phyloP scores from a whole-genome alignment of 2,797 vertebrate genomes.

The Cynopterus sphinx region DNA sequence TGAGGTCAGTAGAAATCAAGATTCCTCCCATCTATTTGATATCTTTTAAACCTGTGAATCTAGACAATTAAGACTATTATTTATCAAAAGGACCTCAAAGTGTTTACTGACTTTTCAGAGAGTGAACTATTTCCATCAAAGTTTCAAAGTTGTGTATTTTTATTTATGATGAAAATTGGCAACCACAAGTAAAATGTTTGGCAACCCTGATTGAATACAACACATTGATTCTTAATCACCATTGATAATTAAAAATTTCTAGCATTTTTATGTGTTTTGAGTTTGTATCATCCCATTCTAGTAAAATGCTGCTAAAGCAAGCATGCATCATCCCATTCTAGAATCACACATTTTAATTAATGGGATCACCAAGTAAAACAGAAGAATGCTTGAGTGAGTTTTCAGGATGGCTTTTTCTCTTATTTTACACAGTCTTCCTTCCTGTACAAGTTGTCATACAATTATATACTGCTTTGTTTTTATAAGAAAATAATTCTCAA shows the following conservation, averaged over 20 bases:
- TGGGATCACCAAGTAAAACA: neutral
- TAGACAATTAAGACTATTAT: neutral
- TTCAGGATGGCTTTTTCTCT: neutral
- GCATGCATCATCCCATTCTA: neutral
- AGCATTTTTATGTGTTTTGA: conserved; percentile 18
- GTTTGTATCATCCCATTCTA: neutral
- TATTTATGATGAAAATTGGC: conserved; percentile 16
- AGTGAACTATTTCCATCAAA: neutral
- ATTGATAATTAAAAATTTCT: neutral
- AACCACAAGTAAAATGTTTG: neutral
- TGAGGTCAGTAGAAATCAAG: neutral
- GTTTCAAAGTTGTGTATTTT: neutral
- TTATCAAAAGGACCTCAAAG: neutral
- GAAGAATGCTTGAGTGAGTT: neutral
- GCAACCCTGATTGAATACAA: neutral
- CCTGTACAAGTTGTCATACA: neutral
- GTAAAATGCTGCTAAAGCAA: too few relatives aligned
- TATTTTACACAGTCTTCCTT: conserved; percentile 11
- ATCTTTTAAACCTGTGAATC: neutral
- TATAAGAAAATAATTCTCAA: neutral
- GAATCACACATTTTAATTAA: neutral
- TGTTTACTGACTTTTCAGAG: conserved; percentile 7
- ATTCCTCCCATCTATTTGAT: neutral
- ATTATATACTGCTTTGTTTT: neutral
- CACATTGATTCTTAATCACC: neutral